Evolutionary conservation across 2,113 vertebrate species (phyloP).

Genomic region (Prionailurus viverrinus): DNA sequence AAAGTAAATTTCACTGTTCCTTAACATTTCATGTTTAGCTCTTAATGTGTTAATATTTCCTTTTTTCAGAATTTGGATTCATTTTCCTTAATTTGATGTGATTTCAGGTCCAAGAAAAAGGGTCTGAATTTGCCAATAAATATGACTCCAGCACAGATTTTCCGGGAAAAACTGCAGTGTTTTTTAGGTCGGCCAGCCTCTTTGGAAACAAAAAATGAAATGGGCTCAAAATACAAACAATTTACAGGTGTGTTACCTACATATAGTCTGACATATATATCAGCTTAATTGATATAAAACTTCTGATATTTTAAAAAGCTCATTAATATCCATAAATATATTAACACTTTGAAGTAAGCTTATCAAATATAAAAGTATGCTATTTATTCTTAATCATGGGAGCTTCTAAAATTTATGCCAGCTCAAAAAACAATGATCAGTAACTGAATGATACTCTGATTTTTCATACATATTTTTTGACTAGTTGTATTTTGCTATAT

Average conservation of each 20-base stretch:
- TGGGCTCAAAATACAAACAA: slow-evolving; percentile 80
- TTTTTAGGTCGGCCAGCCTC: slow-evolving; percentile 89
- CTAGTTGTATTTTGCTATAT: not conserved
- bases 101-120: slow-evolving; percentile 87
- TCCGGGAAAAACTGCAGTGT: slow-evolving; percentile 91
- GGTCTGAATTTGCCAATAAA: slow-evolving; percentile 87
- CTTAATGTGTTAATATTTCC: not conserved
- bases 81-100: slow-evolving; percentile 61
- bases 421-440: not conserved
- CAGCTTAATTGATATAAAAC: not conserved
- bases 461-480: not conserved
- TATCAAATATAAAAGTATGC: not conserved
- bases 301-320: not conserved
- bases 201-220: slow-evolving; percentile 70
- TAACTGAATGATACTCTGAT: not conserved
- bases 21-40: slow-evolving; percentile 33
- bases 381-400: slow-evolving; percentile 15
- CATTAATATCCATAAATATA: not conserved
- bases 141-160: slow-evolving; percentile 90
- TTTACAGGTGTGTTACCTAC: slow-evolving; percentile 88
- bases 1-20: not conserved
- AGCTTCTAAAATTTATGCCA: not conserved
- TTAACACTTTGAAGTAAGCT: not conserved
- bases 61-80: slow-evolving; percentile 36
- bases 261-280: not conserved